phyloP scores from a whole-genome alignment of 2,113 vertebrate genomes.

The Sisor rabdophorus region DNA sequence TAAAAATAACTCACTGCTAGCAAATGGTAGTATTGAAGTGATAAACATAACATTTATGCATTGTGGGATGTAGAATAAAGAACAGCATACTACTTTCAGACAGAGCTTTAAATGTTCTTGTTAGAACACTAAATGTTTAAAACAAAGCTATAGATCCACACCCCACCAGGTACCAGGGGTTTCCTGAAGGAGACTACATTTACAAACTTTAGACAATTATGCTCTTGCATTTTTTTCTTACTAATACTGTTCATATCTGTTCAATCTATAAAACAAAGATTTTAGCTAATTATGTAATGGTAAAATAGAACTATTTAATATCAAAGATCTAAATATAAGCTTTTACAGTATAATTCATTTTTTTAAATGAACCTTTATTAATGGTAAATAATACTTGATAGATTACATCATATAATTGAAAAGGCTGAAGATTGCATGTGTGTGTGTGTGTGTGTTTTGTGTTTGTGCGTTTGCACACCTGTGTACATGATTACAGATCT shows the following conservation, averaged over 20 bases:
- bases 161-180: background rate
- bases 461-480: slow-evolving; percentile 35
- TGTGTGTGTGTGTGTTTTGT: background rate
- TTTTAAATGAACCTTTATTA: slow-evolving; percentile 35
- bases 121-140: slow-evolving; percentile 20
- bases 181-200: slow-evolving; percentile 49
- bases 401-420: slow-evolving; percentile 38
- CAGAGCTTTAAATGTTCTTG: background rate
- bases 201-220: slow-evolving; percentile 55
- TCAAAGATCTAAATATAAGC: slow-evolving; percentile 48
- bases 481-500: slow-evolving; percentile 83
- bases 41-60: background rate
- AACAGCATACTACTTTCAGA: background rate
- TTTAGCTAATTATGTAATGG: slow-evolving; percentile 48
- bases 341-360: slow-evolving; percentile 42
- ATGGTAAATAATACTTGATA: slow-evolving; percentile 57
- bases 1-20: background rate
- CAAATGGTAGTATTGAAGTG: background rate
- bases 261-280: slow-evolving; percentile 22
- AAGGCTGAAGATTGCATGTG: slow-evolving; percentile 33
- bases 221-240: background rate
- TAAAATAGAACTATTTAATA: slow-evolving; percentile 65
- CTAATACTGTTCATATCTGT: slow-evolving; percentile 5
- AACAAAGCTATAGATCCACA: slow-evolving; percentile 15
- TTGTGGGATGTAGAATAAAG: no score